These are phyloP conservation scores for Aphaenogaster ashmeadi DNA, from an alignment of 1,140 invertebrate genomes.

Conservation along the genomic window DNA sequence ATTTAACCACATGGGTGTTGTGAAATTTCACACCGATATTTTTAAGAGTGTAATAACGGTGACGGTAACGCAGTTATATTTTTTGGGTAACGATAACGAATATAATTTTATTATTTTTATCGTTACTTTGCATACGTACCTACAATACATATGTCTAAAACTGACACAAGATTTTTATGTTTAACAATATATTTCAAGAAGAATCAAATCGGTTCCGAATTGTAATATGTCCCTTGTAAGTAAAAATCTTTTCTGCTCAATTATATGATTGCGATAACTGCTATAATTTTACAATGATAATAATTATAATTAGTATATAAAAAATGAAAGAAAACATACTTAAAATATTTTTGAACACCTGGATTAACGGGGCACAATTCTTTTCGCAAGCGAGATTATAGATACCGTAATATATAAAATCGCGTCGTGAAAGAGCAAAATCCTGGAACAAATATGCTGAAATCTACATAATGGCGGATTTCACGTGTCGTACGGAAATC, in stretches of 20 bases:
- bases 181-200: too few relatives aligned
- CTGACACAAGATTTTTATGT: too few relatives aligned
- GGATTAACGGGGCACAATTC: not conserved
- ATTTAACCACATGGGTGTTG: too few relatives aligned
- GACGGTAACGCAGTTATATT: too few relatives aligned
- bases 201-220: too few relatives aligned
- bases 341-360: not conserved
- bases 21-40: too few relatives aligned
- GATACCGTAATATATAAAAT: not conserved
- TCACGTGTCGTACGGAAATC: constrained; percentile 18
- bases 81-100: too few relatives aligned
- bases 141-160: too few relatives aligned
- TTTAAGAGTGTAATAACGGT: too few relatives aligned
- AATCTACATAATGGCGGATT: constrained; percentile 51
- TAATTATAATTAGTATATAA: not conserved
- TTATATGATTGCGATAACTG: not conserved
- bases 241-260: not conserved
- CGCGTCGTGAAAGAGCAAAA: constrained; percentile 2
- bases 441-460: constrained; percentile 35
- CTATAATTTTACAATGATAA: not conserved
- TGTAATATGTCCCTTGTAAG: too few relatives aligned
- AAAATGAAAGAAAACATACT: not conserved
- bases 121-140: too few relatives aligned
- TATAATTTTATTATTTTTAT: too few relatives aligned
- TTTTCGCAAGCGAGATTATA: not conserved